Evolutionary conservation across 2,113 vertebrate species (phyloP).

Genomic region (Naja naja): DNA sequence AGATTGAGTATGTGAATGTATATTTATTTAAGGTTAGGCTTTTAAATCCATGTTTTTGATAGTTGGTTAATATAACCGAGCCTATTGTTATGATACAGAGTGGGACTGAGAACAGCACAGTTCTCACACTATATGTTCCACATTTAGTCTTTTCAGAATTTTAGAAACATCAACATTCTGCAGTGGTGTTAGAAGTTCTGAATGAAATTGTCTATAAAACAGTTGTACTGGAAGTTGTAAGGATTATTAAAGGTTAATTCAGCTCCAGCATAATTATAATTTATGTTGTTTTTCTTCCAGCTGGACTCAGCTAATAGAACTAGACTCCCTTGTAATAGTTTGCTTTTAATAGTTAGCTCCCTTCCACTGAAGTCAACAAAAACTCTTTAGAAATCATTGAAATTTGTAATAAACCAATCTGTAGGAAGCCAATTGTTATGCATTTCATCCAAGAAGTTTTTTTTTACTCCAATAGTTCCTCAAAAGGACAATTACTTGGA

Average conservation of each 20-base stretch:
- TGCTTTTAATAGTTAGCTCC: background rate
- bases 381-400: background rate
- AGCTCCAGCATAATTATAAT: background rate
- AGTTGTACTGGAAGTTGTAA: background rate
- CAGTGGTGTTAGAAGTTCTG: conserved; percentile 2
- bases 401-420: background rate
- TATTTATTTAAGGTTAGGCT: conserved; percentile 39
- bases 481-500: background rate
- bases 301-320: background rate
- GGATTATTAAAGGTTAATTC: background rate
- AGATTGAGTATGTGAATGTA: conserved; percentile 52
- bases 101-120: background rate
- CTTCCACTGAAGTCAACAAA: background rate
- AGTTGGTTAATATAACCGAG: background rate
- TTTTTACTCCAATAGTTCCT: background rate
- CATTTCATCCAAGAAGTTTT: background rate
- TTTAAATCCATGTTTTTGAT: conserved; percentile 33
- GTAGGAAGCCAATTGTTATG: background rate
- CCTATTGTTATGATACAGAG: background rate
- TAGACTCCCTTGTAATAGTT: background rate
- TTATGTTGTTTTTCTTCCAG: background rate
- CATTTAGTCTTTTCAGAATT: background rate
- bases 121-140: background rate
- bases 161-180: conserved; percentile 20
- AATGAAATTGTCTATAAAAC: background rate